Evolutionary conservation across 2,113 vertebrate species (phyloP).

Genomic region (Bubo blakistoni): DNA sequence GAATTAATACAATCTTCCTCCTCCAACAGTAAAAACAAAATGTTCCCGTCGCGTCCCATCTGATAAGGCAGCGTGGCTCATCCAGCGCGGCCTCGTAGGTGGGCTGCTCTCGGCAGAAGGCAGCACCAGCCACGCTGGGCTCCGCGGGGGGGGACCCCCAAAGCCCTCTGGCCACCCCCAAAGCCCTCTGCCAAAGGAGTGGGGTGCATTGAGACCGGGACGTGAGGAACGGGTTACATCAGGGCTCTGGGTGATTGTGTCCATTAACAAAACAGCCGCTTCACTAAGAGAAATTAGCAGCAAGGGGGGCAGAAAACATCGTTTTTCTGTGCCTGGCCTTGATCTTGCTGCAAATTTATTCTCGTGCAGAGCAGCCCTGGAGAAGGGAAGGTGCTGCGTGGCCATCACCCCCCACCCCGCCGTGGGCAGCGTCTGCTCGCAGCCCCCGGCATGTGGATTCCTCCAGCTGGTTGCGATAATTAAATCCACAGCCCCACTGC

Average conservation of each 20-base stretch:
- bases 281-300: fast-evolving
- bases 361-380: neutral
- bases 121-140: neutral
- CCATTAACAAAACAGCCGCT: fast-evolving
- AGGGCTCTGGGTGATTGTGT: neutral
- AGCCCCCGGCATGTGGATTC: neutral
- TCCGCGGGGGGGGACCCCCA: neutral
- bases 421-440: neutral
- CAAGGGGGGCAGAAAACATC: neutral
- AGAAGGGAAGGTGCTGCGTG: fast-evolving
- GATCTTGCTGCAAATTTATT: fast-evolving
- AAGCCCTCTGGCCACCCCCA: neutral
- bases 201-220: fast-evolving
- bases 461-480: neutral
- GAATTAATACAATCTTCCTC: neutral
- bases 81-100: neutral
- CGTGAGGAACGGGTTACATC: fast-evolving
- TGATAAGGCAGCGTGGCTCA: neutral
- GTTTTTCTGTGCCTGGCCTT: neutral
- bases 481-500: fast-evolving
- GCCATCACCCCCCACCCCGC: neutral
- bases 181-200: neutral
- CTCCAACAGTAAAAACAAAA: neutral
- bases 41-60: neutral
- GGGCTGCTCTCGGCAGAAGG: neutral